phyloP scores from a whole-genome alignment of 2,797 vertebrate species.

The Poeciliopsis presidionis region DNA sequence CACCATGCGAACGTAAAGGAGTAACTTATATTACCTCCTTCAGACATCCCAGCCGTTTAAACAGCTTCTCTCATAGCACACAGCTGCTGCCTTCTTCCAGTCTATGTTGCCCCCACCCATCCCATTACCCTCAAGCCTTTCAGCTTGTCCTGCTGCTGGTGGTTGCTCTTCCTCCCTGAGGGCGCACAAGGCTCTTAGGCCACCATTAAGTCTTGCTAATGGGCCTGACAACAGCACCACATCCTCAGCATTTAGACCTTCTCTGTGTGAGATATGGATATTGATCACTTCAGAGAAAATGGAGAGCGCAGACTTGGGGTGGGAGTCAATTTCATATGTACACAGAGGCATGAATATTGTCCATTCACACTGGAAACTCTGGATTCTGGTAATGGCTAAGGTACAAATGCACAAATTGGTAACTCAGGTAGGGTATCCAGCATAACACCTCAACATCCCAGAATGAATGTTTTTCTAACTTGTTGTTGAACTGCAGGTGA shows the following conservation, averaged over 20 bases:
- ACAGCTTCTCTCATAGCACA: slow-evolving; percentile 55
- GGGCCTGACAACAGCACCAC: slow-evolving; percentile 70
- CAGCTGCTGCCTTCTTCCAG: slow-evolving; percentile 62
- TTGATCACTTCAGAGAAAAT: slow-evolving; percentile 71
- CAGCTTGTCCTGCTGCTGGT: slow-evolving; percentile 64
- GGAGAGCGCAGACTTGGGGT: slow-evolving; percentile 40
- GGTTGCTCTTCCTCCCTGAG: slow-evolving; percentile 70
- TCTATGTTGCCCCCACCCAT: slow-evolving; percentile 21
- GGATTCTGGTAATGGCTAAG: slow-evolving; percentile 1
- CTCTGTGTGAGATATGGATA: slow-evolving; percentile 72
- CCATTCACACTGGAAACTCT: slow-evolving; percentile 24
- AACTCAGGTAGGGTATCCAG: not conserved
- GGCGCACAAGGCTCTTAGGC: slow-evolving; percentile 70
- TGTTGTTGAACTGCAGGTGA: not conserved
- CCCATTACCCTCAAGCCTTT: slow-evolving; percentile 44
- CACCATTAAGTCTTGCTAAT: slow-evolving; percentile 77
- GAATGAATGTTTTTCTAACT: not conserved
- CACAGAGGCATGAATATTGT: slow-evolving; percentile 41
- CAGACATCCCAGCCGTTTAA: slow-evolving; percentile 66
- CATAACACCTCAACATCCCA: not conserved
- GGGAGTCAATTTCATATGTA: slow-evolving; percentile 53
- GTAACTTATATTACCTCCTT: not conserved
- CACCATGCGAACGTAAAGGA: not conserved
- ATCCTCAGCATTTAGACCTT: slow-evolving; percentile 74
- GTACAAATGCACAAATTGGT: not conserved